phyloP scores from a whole-genome alignment of 2,797 vertebrate species.

The Tangara arthus region DNA sequence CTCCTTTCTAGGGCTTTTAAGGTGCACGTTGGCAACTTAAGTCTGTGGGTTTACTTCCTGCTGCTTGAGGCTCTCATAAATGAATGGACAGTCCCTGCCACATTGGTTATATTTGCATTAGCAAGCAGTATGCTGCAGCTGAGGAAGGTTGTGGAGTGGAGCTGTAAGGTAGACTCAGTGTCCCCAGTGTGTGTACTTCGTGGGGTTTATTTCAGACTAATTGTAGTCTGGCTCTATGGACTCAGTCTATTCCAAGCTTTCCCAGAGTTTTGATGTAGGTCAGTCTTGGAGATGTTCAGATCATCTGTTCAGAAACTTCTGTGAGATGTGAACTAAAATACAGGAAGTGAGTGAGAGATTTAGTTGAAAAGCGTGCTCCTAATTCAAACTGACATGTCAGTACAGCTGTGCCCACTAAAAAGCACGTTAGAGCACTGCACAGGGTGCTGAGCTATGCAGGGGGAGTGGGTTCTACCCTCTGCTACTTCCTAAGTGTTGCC shows the following conservation, averaged over 20 bases:
- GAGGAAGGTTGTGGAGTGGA: neutral
- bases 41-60: neutral
- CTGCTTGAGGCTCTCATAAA: neutral
- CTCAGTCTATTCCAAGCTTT: neutral
- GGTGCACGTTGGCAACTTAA: neutral
- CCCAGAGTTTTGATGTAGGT: neutral
- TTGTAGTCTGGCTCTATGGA: neutral
- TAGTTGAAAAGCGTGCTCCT: rapidly evolving
- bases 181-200: rapidly evolving
- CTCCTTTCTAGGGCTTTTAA: neutral
- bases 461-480: neutral
- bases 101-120: neutral
- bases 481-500: neutral
- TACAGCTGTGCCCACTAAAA: neutral
- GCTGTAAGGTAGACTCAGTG: rapidly evolving
- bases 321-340: neutral
- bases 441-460: rapidly evolving
- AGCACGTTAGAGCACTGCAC: rapidly evolving
- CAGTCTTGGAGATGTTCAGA: neutral
- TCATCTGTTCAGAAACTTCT: neutral
- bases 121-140: neutral
- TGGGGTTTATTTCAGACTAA: neutral
- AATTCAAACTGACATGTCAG: neutral
- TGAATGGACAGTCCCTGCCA: neutral
- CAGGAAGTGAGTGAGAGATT: neutral